Evolutionary conservation across 53 echinoderm and acorn worm genomes (phyloP).

Genomic region (Luidia sarsii): DNA sequence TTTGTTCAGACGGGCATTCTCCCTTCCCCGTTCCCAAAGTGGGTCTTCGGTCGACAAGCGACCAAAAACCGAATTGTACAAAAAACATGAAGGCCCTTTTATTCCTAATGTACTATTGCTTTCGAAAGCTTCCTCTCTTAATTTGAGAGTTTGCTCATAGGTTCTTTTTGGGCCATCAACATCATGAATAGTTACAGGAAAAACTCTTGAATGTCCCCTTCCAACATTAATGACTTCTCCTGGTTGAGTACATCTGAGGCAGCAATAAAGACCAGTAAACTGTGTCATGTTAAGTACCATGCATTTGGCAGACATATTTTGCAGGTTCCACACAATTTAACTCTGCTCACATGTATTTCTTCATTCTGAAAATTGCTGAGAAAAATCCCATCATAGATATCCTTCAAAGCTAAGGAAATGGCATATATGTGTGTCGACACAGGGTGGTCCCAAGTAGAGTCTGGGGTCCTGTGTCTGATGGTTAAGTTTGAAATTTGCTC

Average conservation of each 20-base stretch:
- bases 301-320: slow-evolving; percentile 66
- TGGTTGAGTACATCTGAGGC: slow-evolving; percentile 50
- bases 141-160: neutral
- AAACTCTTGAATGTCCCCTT: slow-evolving; percentile 48
- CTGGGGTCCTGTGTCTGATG: too few relatives aligned
- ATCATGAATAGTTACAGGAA: slow-evolving; percentile 32
- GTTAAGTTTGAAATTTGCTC: too few relatives aligned
- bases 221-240: slow-evolving; percentile 45
- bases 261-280: slow-evolving; percentile 65
- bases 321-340: slow-evolving; percentile 58
- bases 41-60: too few relatives aligned
- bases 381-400: slow-evolving; percentile 11
- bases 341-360: neutral
- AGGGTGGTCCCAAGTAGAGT: too few relatives aligned
- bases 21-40: too few relatives aligned
- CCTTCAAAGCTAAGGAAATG: slow-evolving; percentile 6
- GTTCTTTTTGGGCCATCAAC: slow-evolving; percentile 29
- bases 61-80: too few relatives aligned
- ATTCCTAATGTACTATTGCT: neutral
- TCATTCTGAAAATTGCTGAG: neutral
- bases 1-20: too few relatives aligned
- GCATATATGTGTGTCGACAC: too few relatives aligned
- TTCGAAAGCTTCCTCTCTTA: slow-evolving; percentile 21
- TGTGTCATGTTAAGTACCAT: slow-evolving; percentile 53
- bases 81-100: slow-evolving; percentile 39